Percentiles rank a stretch among this genome's conserved stretches.
Conservation (phyloP, 2,888 invertebrate species). For the Mesochorus sp. region DNA sequence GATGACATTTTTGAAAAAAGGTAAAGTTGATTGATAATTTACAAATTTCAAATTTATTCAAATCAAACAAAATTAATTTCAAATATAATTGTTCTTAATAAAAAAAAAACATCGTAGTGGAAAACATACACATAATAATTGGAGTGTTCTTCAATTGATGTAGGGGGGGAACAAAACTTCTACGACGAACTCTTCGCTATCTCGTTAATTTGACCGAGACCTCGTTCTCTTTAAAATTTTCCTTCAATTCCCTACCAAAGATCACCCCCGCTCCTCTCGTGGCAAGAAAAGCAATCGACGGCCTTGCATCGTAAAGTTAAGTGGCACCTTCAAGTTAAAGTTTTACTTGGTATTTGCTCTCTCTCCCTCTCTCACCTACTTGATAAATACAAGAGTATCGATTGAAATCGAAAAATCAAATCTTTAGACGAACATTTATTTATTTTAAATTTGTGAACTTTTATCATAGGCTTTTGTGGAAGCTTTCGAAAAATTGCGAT, state of each 20-base stretch:
- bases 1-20: no score
- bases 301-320: constrained; percentile 69
- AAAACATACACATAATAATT: not conserved
- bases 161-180: constrained; percentile 8
- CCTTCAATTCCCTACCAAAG: constrained; percentile 53
- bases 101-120: constrained; percentile 34
- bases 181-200: constrained; percentile 21
- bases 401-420: not conserved
- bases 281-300: constrained; percentile 27
- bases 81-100: no score
- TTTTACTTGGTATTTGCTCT: constrained; percentile 29
- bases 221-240: constrained; percentile 64
- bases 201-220: constrained; percentile 61
- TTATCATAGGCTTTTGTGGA: no score
- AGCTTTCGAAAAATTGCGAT: no score
- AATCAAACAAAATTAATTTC: no score
- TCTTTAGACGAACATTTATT: not conserved
- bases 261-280: constrained; percentile 27
- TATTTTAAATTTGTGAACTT: not conserved
- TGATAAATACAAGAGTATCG: not conserved
- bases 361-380: constrained; percentile 4
- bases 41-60: no score
- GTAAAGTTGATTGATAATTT: no score
- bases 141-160: constrained; percentile 6
- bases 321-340: constrained; percentile 66